Conservation (phyloP, 2,888 invertebrate species). For the Autographa gamma region DNA sequence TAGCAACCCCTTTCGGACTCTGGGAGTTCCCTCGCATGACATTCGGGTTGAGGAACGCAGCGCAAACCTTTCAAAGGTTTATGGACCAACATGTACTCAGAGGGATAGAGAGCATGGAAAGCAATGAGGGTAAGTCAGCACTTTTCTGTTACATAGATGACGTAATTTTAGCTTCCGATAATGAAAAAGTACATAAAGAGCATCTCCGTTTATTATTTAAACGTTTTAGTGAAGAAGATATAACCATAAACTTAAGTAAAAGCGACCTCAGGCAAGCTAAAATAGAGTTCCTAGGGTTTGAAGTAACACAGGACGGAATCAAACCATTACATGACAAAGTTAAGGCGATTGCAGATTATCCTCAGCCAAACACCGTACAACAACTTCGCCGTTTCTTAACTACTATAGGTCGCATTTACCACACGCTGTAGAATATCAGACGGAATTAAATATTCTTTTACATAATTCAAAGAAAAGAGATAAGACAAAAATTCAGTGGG, state of each 20-base stretch:
- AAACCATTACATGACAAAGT: not conserved
- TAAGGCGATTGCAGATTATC: not conserved
- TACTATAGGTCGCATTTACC: not conserved
- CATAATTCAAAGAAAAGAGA: not conserved
- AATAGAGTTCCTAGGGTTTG: conserved; percentile 6
- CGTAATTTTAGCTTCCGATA: conserved; percentile 13
- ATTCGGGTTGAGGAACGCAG: conserved; percentile 6
- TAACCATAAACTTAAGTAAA: conserved; percentile 8
- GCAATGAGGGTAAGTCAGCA: not conserved
- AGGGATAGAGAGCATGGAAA: not conserved
- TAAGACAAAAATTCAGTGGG: not conserved
- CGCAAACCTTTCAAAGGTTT: conserved; percentile 20
- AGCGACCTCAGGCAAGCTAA: not conserved
- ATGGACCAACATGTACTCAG: conserved; percentile 12
- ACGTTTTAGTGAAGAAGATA: not conserved
- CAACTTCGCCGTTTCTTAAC: not conserved
- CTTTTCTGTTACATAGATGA: conserved; percentile 24
- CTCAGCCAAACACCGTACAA: not conserved
- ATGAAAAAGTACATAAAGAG: not conserved
- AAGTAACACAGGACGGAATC: not conserved
- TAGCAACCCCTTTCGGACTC: too few relatives aligned
- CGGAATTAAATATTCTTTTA: not conserved
- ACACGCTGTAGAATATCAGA: not conserved
- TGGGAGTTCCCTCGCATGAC: conserved; percentile 8
- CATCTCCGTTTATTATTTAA: not conserved